Conservation (phyloP, 2,113 vertebrate genomes). For the Hippocampus guttulatus region DNA sequence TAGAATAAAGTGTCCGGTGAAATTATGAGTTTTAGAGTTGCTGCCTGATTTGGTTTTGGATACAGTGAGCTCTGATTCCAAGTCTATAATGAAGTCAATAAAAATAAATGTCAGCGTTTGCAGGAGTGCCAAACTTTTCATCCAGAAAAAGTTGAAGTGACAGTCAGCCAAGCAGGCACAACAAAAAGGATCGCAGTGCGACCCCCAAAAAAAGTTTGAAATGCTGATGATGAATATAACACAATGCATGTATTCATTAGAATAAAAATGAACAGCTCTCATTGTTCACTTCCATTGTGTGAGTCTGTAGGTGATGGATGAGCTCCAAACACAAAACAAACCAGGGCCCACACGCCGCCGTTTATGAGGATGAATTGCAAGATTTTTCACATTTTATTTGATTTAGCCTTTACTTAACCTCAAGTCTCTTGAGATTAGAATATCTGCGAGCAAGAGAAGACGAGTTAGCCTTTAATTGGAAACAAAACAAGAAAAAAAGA, state of each 20-base stretch:
- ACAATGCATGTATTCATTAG: not conserved
- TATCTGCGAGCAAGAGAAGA: constrained; percentile 1
- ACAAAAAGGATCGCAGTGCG: not conserved
- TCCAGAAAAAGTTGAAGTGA: not conserved
- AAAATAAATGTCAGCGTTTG: not conserved
- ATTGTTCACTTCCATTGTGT: constrained; percentile 1
- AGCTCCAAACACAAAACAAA: not conserved
- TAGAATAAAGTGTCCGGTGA: not conserved
- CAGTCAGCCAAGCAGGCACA: not conserved
- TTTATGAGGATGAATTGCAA: not conserved
- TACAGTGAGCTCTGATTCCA: not conserved
- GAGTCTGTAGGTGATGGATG: constrained; percentile 6
- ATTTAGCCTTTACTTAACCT: constrained; percentile 11
- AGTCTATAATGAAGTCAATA: constrained; percentile 7
- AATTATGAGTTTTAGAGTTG: not conserved
- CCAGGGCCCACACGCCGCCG: not conserved
- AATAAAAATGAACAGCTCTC: not conserved
- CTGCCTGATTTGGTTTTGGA: not conserved
- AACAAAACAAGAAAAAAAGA: not conserved
- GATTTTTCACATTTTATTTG: constrained; percentile 2
- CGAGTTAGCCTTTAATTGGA: not conserved
- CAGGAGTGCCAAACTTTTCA: not conserved
- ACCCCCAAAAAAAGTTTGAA: not conserved
- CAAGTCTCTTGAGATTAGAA: not conserved
- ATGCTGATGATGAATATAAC: not conserved